These are phyloP conservation scores for Rutilus rutilus DNA, from an alignment of 2,113 vertebrate species.

Conservation along the genomic window DNA sequence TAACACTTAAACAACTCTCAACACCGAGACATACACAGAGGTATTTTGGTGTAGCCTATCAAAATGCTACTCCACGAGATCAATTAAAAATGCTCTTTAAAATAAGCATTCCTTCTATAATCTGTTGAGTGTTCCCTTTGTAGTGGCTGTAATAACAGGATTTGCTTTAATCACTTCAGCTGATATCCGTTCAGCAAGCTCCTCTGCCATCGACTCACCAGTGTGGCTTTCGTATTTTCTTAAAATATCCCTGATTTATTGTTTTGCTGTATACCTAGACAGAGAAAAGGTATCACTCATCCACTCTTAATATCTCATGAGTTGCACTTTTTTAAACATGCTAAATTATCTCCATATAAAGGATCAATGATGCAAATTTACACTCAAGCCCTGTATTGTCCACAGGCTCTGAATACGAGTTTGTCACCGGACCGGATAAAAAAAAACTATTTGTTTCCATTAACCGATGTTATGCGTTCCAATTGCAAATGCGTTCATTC, in stretches of 20 bases:
- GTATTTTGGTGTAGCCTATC: constrained; percentile 16
- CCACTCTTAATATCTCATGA: neutral
- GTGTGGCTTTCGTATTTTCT: neutral
- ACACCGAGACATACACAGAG: constrained; percentile 42
- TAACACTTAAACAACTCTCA: constrained; percentile 31
- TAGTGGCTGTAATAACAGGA: neutral
- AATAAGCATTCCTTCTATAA: constrained; percentile 45
- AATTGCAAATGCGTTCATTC: too few species aligned
- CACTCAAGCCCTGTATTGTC: neutral
- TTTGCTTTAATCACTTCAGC: neutral
- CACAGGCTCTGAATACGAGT: neutral
- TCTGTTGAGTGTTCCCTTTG: constrained; percentile 32
- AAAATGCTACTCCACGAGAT: constrained; percentile 46
- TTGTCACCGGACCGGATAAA: constrained; percentile 14
- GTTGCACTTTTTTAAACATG: constrained; percentile 10
- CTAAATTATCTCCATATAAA: constrained; percentile 17
- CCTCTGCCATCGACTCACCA: neutral
- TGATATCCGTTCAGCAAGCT: constrained; percentile 8
- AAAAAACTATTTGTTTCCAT: too few species aligned
- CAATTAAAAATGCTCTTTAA: constrained; percentile 49
- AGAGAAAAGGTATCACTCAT: neutral
- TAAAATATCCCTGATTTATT: neutral
- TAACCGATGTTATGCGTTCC: too few species aligned
- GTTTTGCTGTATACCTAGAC: neutral
- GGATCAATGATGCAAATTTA: constrained; percentile 29